Evolutionary conservation across 2,797 vertebrate species (phyloP), one percentile per base, ranked within the genome.

Genomic region (Falco naumanni): DNA sequence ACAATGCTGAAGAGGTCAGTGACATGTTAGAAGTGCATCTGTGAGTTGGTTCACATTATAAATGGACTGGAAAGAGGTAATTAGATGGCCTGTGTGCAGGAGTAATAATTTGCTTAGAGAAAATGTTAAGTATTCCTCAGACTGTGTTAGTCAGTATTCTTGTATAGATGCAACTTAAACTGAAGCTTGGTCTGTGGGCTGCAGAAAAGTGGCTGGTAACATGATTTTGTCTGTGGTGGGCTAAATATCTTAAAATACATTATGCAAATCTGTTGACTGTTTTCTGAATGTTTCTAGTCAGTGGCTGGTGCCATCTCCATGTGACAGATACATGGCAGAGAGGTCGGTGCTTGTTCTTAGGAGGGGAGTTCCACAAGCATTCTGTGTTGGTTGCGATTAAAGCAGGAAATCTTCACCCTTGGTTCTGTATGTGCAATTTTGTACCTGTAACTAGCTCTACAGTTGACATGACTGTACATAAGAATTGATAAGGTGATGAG

Each of bases 381-480:
- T 70, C 26, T 43, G 0, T 20, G n/a, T 39, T 70, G 31, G 33
- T 34, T 75, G 79, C 37, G 57, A 68, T 80, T 84, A 84, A 81
- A 88, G 80, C 31, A 13, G 14, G 54, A 72, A 45, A 56, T 80
- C 64, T 16, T 29, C 34, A 56, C 47, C 15, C 13, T 51, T 70
- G 10, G 33, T 76, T 89, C 43, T 77, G 18, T 43, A 3, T 5
- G 3, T 50, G 31, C 20, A 37, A 2, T 74, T 51, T 13, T 1
- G 4, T 70, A 50, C 34, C 39, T 64, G 0, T 5, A 7, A 56
- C 39, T 64, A 16, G 41, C n/a, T 80, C 1, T 0, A 5, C 15
- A 45, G 54, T 1, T 89, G 68, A 29, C 0, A 0, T n/a, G 50
- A 72, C 63, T 64, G 18, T 70, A 9, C 19, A 4, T 57, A 19